These are phyloP conservation scores for Scomber japonicus DNA, from an alignment of 2,113 vertebrate genomes.

Conservation along the genomic window DNA sequence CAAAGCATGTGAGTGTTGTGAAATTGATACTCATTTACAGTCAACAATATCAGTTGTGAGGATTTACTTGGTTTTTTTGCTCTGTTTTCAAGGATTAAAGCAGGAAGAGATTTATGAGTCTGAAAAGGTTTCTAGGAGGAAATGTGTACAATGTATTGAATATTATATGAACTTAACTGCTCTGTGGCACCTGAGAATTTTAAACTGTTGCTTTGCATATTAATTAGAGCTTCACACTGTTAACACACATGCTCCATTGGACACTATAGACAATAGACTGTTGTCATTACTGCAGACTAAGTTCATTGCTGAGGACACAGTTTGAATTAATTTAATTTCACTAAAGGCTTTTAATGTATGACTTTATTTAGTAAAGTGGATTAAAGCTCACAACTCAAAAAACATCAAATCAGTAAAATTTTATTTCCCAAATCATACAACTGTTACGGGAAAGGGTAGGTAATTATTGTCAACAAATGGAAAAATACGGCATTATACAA, in stretches of 20 bases:
- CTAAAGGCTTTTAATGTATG: not conserved
- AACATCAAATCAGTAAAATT: slow-evolving; percentile 75
- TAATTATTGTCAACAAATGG: slow-evolving; percentile 61
- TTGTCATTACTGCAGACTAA: too few species aligned
- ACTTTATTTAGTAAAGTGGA: not conserved
- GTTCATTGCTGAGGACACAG: not conserved
- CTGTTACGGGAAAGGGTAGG: slow-evolving; percentile 55
- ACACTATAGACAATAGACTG: not conserved
- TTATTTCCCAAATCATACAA: slow-evolving; percentile 79
- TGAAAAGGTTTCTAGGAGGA: too few species aligned
- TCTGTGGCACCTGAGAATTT: too few species aligned
- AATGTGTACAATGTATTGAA: too few species aligned
- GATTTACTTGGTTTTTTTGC: too few species aligned
- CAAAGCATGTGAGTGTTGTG: not conserved
- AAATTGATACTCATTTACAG: not conserved
- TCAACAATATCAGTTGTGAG: not conserved
- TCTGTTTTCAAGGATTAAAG: too few species aligned
- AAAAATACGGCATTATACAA: slow-evolving; percentile 69
- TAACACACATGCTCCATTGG: too few species aligned
- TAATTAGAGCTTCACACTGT: too few species aligned
- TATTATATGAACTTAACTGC: too few species aligned
- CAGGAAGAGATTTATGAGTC: too few species aligned
- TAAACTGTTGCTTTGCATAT: too few species aligned
- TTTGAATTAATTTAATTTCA: not conserved
- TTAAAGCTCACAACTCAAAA: slow-evolving; percentile 3